Base-by-base conservation (phyloP, 1,140 invertebrate genomes). In the Papilio glaucus region DNA sequence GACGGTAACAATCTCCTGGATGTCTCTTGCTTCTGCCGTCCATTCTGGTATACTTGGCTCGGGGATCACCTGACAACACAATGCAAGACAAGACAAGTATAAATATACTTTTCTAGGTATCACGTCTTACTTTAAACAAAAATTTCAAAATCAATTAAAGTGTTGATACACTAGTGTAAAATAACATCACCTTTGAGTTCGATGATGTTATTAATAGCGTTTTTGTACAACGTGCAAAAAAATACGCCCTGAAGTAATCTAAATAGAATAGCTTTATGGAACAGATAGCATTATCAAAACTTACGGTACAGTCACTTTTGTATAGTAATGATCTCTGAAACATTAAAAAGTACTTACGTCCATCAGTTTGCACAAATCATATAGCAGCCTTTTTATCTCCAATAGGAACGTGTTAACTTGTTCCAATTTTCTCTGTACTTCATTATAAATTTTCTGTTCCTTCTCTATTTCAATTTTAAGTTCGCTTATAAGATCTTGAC, bases 401-500 rank as follows among this genome's bases (percentile, higher is more conserved):
- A 94, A 81, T 3, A 95, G 78, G 4, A 94, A 88, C 0, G 77
- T 85, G 72, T 93, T 90, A 0, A 94, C 87, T 67, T 95, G 85
- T 65, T 93, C 93, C 74, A 82, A 76, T 75, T 87, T 88, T 72
- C 83, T 90, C 62, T 94, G 89, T 38, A 95, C 85, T 12, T 90
- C 82, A 29, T 88, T 86, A 13, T 91, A 86, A 2, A 82, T 85
- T 63, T 94, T 88, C 77, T 93, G 93, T 74, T 95, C 93, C 68
- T 93, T 86, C 12, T 93, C 75, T 67, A 96, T 96, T 74, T 94
- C 89, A 3, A 81, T 79, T 83, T 96, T 96, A 1, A 96, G 80
- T 60, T 94, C 92, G 37, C 94, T 94, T 53, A 96, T 91, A 76
- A 95, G 94, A 75, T 96, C 96, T 65, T 95, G 94, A 76, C 95